Conservation (phyloP, 1,140 invertebrate genomes). For the Cephus cinctus region DNA sequence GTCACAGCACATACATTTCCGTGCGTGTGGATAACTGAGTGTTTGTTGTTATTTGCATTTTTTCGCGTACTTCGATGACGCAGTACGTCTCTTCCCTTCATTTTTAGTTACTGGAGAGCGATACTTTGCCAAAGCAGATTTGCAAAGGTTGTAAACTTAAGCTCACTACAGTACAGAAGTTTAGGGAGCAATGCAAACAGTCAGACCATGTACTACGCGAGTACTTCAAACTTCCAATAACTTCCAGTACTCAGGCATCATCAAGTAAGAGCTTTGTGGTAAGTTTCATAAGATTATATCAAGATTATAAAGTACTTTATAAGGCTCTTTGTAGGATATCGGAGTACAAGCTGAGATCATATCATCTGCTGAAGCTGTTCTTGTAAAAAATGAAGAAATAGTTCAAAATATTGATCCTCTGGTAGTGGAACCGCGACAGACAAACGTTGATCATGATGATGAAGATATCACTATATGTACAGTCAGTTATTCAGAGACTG, state of each 20-base stretch:
- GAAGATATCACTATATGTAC: background rate
- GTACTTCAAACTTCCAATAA: background rate
- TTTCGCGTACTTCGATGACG: background rate
- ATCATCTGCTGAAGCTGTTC: background rate
- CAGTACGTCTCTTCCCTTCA: background rate
- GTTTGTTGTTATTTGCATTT: background rate
- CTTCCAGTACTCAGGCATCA: background rate
- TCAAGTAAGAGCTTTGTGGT: background rate
- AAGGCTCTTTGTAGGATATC: slow-evolving; percentile 1
- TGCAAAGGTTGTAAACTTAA: background rate
- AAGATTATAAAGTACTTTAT: background rate
- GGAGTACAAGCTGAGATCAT: slow-evolving; percentile 1
- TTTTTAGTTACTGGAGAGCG: background rate
- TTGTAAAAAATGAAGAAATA: background rate
- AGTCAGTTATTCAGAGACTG: background rate
- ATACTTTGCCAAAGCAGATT: slow-evolving; percentile 3
- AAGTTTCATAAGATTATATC: background rate
- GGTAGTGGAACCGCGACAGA: background rate
- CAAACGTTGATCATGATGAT: background rate
- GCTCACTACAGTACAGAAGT: background rate
- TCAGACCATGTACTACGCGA: background rate
- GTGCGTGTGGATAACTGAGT: background rate
- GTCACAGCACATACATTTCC: background rate
- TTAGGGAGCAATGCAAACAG: background rate
- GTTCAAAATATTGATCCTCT: background rate